These are phyloP conservation scores for Drosophila busckii DNA, from an alignment of 1,140 invertebrate genomes.

Conservation along the genomic window DNA sequence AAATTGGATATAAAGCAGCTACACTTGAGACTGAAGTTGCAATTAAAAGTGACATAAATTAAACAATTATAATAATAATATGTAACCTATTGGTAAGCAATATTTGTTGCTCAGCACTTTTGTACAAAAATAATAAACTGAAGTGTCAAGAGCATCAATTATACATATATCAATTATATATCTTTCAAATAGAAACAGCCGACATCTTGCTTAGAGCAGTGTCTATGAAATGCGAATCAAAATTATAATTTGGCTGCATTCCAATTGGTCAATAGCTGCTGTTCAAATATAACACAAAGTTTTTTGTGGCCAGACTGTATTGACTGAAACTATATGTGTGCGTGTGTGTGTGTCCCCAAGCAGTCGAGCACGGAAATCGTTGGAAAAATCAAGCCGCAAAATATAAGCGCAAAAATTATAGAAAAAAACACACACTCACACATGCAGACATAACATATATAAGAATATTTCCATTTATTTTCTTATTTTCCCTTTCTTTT, in stretches of 20 bases:
- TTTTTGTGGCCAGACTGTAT: conserved; percentile 22
- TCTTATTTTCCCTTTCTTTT: conserved; percentile 5
- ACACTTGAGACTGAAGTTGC: too few relatives aligned
- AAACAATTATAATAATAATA: too few relatives aligned
- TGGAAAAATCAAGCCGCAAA: conserved; percentile 38
- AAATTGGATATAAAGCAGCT: too few relatives aligned
- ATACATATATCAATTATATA: too few relatives aligned
- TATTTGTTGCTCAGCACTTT: too few relatives aligned
- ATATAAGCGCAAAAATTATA: conserved; percentile 55
- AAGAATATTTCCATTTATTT: too few relatives aligned
- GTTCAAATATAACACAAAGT: conserved; percentile 42
- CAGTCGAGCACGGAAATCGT: conserved; percentile 14
- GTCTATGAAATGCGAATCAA: conserved; percentile 64
- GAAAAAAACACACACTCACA: conserved; percentile 28
- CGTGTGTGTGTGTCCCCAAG: conserved; percentile 15
- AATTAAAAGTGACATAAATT: too few relatives aligned
- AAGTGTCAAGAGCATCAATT: too few relatives aligned
- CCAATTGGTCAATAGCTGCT: conserved; percentile 31
- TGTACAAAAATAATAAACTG: too few relatives aligned
- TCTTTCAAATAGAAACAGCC: too few relatives aligned
- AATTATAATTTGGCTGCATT: conserved; percentile 64
- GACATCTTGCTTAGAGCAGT: conserved; percentile 24
- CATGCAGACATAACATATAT: too few relatives aligned
- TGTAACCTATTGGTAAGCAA: too few relatives aligned
- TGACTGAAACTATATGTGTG: conserved; percentile 33